Conservation (phyloP, 2,113 vertebrate genomes). For the Delphinapterus leucas region DNA sequence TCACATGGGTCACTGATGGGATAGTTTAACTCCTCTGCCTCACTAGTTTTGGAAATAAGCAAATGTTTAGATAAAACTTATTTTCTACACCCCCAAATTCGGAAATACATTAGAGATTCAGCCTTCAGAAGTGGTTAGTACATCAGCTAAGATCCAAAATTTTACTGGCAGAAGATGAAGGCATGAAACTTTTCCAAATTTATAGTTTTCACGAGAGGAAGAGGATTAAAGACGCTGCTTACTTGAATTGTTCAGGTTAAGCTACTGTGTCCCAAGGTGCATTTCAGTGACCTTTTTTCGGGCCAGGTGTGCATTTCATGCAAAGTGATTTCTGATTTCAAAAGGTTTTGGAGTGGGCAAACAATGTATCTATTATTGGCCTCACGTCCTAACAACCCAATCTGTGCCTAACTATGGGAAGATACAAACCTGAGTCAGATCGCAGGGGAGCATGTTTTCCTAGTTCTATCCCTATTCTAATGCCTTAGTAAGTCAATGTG, state of each 20-base stretch:
- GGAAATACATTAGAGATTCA: not conserved
- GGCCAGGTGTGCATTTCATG: not conserved
- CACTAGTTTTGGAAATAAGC: not conserved
- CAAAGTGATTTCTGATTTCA: conserved; percentile 1
- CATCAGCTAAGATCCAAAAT: not conserved
- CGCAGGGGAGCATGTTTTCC: not conserved
- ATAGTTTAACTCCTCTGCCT: not conserved
- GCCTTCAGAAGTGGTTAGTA: not conserved
- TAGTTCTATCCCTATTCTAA: not conserved
- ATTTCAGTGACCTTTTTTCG: not conserved
- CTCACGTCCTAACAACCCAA: not conserved
- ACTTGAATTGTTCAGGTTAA: not conserved
- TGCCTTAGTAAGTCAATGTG: not conserved
- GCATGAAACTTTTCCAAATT: not conserved
- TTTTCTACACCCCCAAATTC: not conserved
- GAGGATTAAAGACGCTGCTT: not conserved
- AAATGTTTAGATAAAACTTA: not conserved
- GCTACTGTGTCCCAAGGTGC: not conserved
- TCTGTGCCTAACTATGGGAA: not conserved
- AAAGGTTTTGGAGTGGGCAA: not conserved
- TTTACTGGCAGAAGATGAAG: not conserved
- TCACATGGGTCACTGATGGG: not conserved
- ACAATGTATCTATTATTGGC: not conserved
- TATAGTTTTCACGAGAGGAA: not conserved
- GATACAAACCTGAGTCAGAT: not conserved